These are phyloP conservation scores for Tyrannus savana DNA, from an alignment of 2,113 vertebrate genomes.

Conservation along the genomic window DNA sequence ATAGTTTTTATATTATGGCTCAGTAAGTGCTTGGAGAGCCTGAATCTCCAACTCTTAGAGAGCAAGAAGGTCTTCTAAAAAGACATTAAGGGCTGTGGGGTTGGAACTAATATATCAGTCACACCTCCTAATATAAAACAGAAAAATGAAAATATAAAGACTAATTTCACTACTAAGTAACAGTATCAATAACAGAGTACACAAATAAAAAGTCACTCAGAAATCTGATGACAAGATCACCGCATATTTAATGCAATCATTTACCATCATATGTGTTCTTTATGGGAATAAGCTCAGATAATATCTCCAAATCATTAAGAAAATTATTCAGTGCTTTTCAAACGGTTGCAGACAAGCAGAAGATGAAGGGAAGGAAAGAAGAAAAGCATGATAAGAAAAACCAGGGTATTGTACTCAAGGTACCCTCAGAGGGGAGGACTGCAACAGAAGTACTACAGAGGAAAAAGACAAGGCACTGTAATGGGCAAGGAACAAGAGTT, in stretches of 20 bases:
- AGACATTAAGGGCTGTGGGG: neutral
- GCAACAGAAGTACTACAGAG: neutral
- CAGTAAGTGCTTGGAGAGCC: neutral
- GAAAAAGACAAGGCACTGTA: neutral
- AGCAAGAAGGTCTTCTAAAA: neutral
- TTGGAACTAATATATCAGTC: neutral
- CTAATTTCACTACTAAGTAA: neutral
- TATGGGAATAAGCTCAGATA: neutral
- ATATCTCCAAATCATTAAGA: neutral
- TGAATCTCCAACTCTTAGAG: neutral
- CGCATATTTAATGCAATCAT: neutral
- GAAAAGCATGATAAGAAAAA: neutral
- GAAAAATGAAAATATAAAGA: neutral
- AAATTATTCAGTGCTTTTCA: neutral
- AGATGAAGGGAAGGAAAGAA: neutral
- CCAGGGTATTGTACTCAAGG: fast-evolving
- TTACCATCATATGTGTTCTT: neutral
- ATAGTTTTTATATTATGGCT: neutral
- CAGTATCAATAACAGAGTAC: neutral
- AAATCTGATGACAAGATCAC: neutral
- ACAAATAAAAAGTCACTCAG: neutral
- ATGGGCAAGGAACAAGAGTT: neutral
- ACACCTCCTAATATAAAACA: neutral
- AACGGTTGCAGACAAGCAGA: neutral
- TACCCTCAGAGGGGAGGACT: neutral